Evolutionary conservation across 2,888 invertebrate species (phyloP), one percentile per base, ranked within the genome.

Genomic region (Cylindroiulus punctatus): DNA sequence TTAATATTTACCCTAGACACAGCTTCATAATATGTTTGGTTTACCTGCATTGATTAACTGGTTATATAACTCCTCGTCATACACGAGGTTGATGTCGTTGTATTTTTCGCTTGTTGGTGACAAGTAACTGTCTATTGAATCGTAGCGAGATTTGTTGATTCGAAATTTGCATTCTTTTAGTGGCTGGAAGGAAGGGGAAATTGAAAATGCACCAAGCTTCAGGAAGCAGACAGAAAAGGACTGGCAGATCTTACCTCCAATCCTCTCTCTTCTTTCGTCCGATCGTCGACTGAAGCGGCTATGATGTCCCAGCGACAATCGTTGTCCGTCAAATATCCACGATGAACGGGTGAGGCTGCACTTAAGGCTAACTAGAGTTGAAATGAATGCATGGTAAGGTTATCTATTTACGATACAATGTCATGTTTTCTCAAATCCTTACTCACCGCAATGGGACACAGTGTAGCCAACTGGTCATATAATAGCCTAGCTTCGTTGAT

Each of bases 251-350:
- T 87, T 87, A 90, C 91, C 89, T 93, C 92, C 52, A 95, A 90
- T 26, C 98, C 98, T 88, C 97, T 93, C 91, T 99, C 99, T 91
- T 98, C 98, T 87, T 93, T 93, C 4, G 98, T 98, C 88, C 98
- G 94, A 90, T 98, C 98, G 92, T 99, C 99, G 40, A 99, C 98
- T 0, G 98, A 97, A 57, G 95, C 95, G 12, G 98, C 95, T 90
- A 99, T 98, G 86, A 99, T 96, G 91, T 97, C 96, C 99, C 99
- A 99, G 87, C 99, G 95, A 90, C 98, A 98, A 92, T 99, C 99
- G 82, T 96, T 95, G 90, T 99, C 99, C 0, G 98, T 95, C 87
- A 99, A 91, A 91, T 95, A 96, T 19, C 99, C 99, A 87, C 98
- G 94, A 92, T 97, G 97, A 87, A 98, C 93, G 0, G 99, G 99